These are phyloP conservation scores for Lagodon rhomboides DNA, from an alignment of 2,797 vertebrate species.

Conservation along the genomic window DNA sequence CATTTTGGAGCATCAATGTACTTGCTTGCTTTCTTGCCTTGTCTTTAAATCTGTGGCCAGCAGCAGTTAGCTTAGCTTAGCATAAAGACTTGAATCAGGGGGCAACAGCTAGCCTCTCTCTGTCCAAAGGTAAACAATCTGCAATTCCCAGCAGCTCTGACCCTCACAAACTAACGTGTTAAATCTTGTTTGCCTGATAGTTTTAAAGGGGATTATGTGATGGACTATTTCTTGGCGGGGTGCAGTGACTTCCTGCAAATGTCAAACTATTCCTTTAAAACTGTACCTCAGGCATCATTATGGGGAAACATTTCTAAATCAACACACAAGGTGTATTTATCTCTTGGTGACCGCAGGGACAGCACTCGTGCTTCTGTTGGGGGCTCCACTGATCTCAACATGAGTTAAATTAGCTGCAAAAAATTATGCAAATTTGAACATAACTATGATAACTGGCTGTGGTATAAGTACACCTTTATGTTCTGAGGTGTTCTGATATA, in stretches of 20 bases:
- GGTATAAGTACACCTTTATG: neutral
- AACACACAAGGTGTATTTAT: neutral
- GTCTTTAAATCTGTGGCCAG: too few species aligned
- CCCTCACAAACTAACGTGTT: neutral
- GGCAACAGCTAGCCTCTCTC: too few species aligned
- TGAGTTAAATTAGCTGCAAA: neutral
- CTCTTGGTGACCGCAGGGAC: neutral
- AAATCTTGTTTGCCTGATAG: neutral
- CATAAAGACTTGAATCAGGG: too few species aligned
- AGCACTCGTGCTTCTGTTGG: neutral
- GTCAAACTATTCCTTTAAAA: neutral
- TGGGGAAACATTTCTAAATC: neutral
- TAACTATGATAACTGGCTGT: neutral
- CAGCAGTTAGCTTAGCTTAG: too few species aligned
- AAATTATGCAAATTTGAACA: neutral
- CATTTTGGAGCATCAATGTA: neutral
- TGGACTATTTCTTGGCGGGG: conserved; percentile 18
- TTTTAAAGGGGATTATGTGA: neutral
- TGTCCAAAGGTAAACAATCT: neutral
- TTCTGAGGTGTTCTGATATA: neutral
- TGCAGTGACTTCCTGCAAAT: conserved; percentile 17
- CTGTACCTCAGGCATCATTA: neutral
- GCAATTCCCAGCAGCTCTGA: neutral
- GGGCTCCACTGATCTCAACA: neutral
- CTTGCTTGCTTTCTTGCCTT: neutral